A percentile compares a stretch with the other conserved stretches of the same genome.
Evolutionary conservation across 1,140 invertebrate genomes (phyloP).

Genomic region (Harpegnathos saltator): DNA sequence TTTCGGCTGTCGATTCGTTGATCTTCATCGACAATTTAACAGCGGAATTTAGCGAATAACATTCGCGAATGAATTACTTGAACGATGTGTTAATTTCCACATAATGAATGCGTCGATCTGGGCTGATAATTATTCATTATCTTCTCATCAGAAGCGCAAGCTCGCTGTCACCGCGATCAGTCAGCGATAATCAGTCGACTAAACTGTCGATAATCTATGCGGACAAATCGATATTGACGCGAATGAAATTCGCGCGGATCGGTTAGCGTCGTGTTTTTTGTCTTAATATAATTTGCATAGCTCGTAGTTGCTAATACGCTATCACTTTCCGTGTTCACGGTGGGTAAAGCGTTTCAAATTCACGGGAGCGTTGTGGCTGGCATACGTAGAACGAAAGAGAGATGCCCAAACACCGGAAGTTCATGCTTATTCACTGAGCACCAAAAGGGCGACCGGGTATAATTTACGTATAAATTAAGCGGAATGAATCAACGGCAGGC

Average conservation of each 20-base stretch:
- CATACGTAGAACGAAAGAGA: constrained; percentile 62
- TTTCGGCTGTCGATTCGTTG: neutral
- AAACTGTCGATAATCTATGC: neutral
- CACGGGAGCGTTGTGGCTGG: constrained; percentile 8
- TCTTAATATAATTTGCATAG: neutral
- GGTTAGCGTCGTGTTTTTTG: neutral
- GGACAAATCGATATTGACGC: neutral
- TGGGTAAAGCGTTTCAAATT: constrained; percentile 11
- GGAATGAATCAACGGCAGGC: constrained; percentile 78
- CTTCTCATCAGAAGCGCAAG: neutral
- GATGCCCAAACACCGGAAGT: constrained; percentile 82
- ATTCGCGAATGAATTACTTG: neutral
- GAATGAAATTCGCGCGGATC: neutral
- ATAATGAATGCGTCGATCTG: neutral
- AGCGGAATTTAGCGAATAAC: neutral
- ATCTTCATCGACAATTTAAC: neutral
- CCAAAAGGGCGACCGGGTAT: constrained; percentile 81
- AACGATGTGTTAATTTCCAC: neutral
- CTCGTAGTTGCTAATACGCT: constrained; percentile 3
- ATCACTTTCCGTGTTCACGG: constrained; percentile 14
- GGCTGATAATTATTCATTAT: neutral
- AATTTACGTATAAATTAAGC: constrained; percentile 81
- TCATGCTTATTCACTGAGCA: constrained; percentile 84
- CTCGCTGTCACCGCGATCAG: neutral
- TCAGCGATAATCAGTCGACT: neutral